Conservation (phyloP, 2,888 invertebrate species). For the Pammene fasciana region DNA sequence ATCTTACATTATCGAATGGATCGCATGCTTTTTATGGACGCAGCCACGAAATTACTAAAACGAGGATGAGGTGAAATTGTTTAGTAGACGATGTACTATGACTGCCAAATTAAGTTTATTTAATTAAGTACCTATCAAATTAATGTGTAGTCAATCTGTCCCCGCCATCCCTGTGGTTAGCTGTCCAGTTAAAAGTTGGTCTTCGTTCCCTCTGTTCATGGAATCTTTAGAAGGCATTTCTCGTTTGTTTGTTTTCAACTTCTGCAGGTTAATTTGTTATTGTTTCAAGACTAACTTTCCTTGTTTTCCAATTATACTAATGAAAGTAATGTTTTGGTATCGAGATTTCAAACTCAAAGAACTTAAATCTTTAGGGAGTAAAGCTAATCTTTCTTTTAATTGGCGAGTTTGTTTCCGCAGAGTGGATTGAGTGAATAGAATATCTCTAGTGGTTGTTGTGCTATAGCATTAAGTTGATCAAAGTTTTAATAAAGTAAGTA, state of each 20-base stretch:
- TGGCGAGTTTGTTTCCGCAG: neutral
- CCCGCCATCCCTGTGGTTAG: constrained; percentile 14
- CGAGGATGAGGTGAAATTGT: too few species aligned
- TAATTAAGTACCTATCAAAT: neutral
- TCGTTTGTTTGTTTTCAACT: constrained; percentile 39
- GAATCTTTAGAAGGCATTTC: constrained; percentile 38
- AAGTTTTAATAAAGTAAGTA: too few species aligned
- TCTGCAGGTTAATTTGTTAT: constrained; percentile 39
- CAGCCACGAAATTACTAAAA: too few species aligned
- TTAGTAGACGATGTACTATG: too few species aligned
- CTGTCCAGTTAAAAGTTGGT: constrained; percentile 37
- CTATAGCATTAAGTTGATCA: too few species aligned
- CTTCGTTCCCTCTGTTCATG: constrained; percentile 12
- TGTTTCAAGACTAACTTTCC: constrained; percentile 31
- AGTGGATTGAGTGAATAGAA: neutral
- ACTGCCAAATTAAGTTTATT: too few species aligned
- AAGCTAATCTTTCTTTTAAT: constrained; percentile 12
- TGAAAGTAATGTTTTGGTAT: constrained; percentile 29
- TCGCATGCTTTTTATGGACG: too few species aligned
- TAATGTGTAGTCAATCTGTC: constrained; percentile 20
- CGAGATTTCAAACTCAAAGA: neutral
- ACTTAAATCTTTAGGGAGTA: constrained; percentile 14
- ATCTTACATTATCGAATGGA: too few species aligned
- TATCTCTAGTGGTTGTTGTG: neutral
- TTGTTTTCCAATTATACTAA: constrained; percentile 41